Evolutionary conservation across 2,888 invertebrate genomes (phyloP), one percentile per base, ranked within the genome.

Genomic region (Orchestes rusci): DNA sequence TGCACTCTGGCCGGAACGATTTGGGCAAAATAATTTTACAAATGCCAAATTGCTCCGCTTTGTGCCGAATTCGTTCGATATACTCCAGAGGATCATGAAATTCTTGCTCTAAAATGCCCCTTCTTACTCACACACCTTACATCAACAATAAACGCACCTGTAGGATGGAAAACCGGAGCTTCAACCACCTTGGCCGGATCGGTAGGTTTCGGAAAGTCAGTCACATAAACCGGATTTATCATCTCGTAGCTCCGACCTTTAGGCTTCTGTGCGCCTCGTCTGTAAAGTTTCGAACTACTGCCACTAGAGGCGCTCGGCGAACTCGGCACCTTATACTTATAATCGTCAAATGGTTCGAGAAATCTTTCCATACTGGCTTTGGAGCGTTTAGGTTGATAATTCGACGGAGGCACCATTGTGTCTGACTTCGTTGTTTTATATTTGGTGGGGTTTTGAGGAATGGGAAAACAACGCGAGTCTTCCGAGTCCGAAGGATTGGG

Each of bases 11-110:
- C 58, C 81, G 80, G 59, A 90, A 91, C 45, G 73, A 78, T 1
- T 73, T 62, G 0, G 94, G 94, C 2, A 93, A 88, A 16, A 92
- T 80, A 17, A 95, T 85, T 35, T 45, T 51, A 61, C 93, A 94
- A 46, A 95, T 78, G 0, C 94, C 93, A 65, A 78, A 92, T 45
- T 81, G 77, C 32, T 84, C 82, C 0, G 89, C 90, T 39, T 77
- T 71, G 0, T 80, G 74, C 38, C 82, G 74, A 20, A 93, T 87
- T 47, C 82, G 79, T 48, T 87, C 84, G 44, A 92, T 86, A 58
- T 86, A 94, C 48, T 80, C 79, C 3, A 93, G 68, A 0, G 93
- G 93, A 71, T 94, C 91, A 63, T 80, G 73, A 61, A 93, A 92
- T 60, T 93, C 90, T 55, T 82, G 82, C 48, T 82, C 83, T 0